phyloP scores from a whole-genome alignment of 2,888 invertebrate genomes.

The Eledone cirrhosa region DNA sequence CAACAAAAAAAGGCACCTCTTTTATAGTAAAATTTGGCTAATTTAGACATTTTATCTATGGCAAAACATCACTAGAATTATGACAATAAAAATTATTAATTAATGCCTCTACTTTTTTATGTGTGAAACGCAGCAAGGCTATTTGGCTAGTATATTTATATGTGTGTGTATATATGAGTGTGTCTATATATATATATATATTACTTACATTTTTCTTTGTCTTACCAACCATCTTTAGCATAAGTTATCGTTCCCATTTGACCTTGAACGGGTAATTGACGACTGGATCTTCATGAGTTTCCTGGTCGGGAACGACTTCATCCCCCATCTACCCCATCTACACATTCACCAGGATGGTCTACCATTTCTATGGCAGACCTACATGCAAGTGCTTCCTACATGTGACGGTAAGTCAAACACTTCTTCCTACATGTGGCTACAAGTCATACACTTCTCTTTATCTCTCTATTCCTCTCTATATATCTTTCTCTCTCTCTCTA shows the following conservation, averaged over 20 bases:
- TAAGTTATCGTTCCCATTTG: constrained; percentile 77
- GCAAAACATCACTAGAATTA: no score
- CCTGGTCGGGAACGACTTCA: constrained; percentile 94
- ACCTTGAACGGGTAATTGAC: constrained; percentile 91
- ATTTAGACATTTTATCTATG: no score
- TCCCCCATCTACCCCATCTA: constrained; percentile 93
- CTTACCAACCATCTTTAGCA: not conserved
- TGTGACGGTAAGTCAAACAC: constrained; percentile 76
- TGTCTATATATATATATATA: no score
- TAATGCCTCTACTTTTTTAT: not conserved
- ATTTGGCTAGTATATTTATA: no score
- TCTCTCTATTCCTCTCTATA: no score
- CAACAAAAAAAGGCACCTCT: no score
- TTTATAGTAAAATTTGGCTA: no score
- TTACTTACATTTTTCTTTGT: no score
- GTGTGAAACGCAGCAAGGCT: not conserved
- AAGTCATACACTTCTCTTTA: constrained; percentile 43
- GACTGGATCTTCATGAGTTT: constrained; percentile 99
- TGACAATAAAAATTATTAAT: no score
- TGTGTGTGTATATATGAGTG: no score
- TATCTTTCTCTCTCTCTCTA: no score
- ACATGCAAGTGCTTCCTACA: constrained; percentile 85
- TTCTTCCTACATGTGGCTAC: constrained; percentile 82
- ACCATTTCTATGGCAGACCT: constrained; percentile 85
- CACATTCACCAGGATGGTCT: constrained; percentile 92